Conservation (phyloP, 2,113 vertebrate genomes). For the Corythoichthys intestinalis region DNA sequence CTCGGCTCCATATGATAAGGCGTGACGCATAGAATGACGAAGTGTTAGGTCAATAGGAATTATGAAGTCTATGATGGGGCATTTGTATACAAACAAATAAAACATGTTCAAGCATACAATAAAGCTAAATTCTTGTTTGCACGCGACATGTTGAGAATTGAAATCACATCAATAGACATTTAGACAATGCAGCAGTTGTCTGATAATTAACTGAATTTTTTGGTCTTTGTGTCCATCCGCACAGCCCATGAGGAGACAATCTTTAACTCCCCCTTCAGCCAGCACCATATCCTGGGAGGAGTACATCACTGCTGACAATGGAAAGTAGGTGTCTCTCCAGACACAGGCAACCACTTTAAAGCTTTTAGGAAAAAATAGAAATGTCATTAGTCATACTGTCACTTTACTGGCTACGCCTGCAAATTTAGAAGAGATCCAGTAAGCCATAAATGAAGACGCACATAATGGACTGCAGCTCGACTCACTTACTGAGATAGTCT, state of each 20-base stretch:
- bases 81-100: not conserved
- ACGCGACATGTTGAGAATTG: not conserved
- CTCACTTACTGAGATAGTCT: not conserved
- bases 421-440: not conserved
- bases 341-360: not conserved
- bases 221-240: not conserved
- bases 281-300: slow-evolving; percentile 97
- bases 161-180: not conserved
- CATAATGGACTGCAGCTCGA: not conserved
- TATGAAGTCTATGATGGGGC: no score
- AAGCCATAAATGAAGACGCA: not conserved
- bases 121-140: not conserved
- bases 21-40: no score
- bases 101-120: not conserved
- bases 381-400: not conserved
- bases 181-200: not conserved
- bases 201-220: not conserved
- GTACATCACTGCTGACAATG: slow-evolving; percentile 93
- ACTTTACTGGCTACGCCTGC: not conserved
- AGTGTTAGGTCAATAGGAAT: no score
- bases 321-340: slow-evolving; percentile 76
- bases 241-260: slow-evolving; percentile 90
- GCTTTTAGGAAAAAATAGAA: not conserved
- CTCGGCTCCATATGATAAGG: no score
- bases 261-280: slow-evolving; percentile 85